Evolutionary conservation across 2,888 invertebrate species (phyloP).

Genomic region (Drosophila prostipennis): DNA sequence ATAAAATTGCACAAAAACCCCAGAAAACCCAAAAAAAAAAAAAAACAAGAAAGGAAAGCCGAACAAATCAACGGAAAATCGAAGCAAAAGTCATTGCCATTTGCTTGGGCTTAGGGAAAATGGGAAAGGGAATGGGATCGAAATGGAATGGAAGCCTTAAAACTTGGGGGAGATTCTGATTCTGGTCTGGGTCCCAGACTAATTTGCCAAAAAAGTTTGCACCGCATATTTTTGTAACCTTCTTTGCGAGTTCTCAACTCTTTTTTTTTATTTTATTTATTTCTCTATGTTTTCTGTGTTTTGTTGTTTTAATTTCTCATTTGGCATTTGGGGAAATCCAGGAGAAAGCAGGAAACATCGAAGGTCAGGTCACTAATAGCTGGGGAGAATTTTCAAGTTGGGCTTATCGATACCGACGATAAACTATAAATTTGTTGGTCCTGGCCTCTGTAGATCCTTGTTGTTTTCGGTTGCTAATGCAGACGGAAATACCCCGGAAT

Average conservation of each 20-base stretch:
- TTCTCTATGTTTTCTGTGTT: constrained; percentile 1
- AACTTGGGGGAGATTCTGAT: constrained; percentile 16
- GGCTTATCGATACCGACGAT: constrained; percentile 80
- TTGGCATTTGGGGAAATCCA: constrained; percentile 66
- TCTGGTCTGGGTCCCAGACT: constrained; percentile 62
- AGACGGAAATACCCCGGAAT: constrained; percentile 43
- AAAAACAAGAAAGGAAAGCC: constrained; percentile 48
- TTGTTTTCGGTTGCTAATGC: constrained; percentile 60
- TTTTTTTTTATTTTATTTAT: constrained; percentile 26
- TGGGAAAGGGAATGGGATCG: not conserved
- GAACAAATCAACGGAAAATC: constrained; percentile 70
- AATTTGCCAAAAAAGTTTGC: constrained; percentile 82
- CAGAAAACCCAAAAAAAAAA: constrained; percentile 34
- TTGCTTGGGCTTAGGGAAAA: constrained; percentile 38
- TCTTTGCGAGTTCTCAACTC: constrained; percentile 44
- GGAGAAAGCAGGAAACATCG: constrained; percentile 5
- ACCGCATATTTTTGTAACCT: constrained; percentile 79
- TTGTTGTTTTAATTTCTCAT: constrained; percentile 77
- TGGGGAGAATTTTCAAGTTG: constrained; percentile 75
- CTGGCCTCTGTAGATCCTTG: constrained; percentile 15
- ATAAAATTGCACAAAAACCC: constrained; percentile 74
- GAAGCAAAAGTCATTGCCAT: constrained; percentile 72
- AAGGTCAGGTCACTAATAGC: constrained; percentile 70
- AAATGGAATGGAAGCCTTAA: constrained; percentile 39
- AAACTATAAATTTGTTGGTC: constrained; percentile 77